Evolutionary conservation across 2,888 invertebrate species (phyloP).

Genomic region (Cenopis cana): DNA sequence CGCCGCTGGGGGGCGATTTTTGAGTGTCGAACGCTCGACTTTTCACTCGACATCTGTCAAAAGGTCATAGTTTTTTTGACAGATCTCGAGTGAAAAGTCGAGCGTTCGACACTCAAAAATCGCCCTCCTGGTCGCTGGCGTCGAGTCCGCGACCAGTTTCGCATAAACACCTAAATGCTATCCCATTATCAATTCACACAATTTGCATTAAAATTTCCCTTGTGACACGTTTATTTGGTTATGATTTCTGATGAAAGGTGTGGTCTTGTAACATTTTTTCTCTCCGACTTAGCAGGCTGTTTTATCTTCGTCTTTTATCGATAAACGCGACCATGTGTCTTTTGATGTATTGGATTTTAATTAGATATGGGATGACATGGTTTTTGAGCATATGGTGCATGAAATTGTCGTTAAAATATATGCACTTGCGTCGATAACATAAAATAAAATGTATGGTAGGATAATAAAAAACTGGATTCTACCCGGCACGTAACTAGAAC

Average conservation of each 20-base stretch:
- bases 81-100: no score
- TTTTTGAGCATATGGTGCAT: background rate
- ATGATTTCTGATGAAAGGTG: background rate
- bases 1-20: no score
- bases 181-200: background rate
- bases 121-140: no score
- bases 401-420: background rate
- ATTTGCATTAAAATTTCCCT: background rate
- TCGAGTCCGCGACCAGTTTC: no score
- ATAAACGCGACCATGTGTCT: background rate
- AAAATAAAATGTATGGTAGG: background rate
- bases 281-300: background rate
- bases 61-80: no score
- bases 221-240: background rate
- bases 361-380: background rate
- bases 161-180: background rate
- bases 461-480: background rate
- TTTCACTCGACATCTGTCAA: no score
- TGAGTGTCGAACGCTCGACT: no score
- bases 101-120: no score
- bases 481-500: no score
- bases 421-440: background rate
- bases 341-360: conserved; percentile 2
- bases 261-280: background rate
- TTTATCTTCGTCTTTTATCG: background rate